Base-by-base conservation (phyloP, 1,140 invertebrate genomes). In the Temnothorax curvispinosus region DNA sequence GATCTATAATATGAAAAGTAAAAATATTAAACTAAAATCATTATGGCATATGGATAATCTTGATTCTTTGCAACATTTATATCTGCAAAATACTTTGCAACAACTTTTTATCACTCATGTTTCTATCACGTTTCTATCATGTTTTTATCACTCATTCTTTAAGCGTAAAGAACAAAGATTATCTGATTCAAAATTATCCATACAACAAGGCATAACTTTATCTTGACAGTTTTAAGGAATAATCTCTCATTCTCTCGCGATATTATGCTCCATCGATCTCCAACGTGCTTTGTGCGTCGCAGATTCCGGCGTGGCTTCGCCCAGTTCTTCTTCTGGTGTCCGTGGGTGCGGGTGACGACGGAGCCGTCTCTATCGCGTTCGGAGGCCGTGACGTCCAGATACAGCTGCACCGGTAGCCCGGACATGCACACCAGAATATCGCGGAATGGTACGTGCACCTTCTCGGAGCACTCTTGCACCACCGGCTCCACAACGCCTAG, bases 241-340 rank as follows among this genome's bases (percentile, higher is more conserved):
- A 65, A 67, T 67, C 64, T 9, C n/a, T 56, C 32, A 38, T 64
- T 54, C 52, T 54, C 18, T 54, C 18, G 1, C 32, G 5, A 71
- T 4, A 69, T 27, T 11, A 21, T 21, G 13, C 2, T 18, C 21
- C 11, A 71, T 71, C 21, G 11, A 54, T 72, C 0, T 52, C n/a
- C 9, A 56, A 38, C 2, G 7, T 75, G 18, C 9, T 11, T 69
- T 71, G 11, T 38, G 9, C 60, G 5, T 95, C 94, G 27, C 94
- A 99, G 98, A 95, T 99, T 99, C 95, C 96, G 98, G 52, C 96
- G 97, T 90, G 98, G 98, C 5, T 98, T 98, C 94, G 98, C 98
- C 87, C 97, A 98, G 93, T 98, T 98, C 92, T 98, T 99, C 94
- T 97, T 97, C 84, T 98, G 97, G 94, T 97, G 98, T 91, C 97